Conservation (phyloP, 2,113 vertebrate species). For the Mustelus asterias region DNA sequence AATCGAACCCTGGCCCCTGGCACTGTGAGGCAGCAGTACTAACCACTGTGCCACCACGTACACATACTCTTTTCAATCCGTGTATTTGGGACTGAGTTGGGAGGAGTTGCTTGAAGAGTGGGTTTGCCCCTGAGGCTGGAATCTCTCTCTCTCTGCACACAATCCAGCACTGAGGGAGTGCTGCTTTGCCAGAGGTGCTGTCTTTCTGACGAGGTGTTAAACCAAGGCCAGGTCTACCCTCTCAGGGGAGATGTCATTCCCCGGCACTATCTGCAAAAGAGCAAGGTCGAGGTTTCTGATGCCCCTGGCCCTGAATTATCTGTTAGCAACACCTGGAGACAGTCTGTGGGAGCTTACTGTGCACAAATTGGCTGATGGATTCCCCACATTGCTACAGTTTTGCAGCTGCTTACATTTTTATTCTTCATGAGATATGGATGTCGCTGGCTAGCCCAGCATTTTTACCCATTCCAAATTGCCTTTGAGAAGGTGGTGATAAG, state of each 20-base stretch:
- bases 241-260: background rate
- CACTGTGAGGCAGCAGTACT: too few relatives aligned
- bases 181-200: background rate
- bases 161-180: background rate
- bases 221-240: background rate
- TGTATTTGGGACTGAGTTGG: background rate
- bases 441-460: background rate
- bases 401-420: background rate
- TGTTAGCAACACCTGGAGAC: background rate
- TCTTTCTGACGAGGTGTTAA: background rate
- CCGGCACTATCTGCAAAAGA: background rate
- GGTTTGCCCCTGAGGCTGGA: background rate
- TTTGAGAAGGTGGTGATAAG: background rate
- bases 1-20: too few relatives aligned
- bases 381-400: background rate
- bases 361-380: background rate
- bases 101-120: background rate
- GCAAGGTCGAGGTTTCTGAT: background rate
- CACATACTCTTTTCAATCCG: background rate
- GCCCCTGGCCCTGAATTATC: background rate
- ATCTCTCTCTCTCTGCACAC: background rate
- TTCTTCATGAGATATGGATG: background rate
- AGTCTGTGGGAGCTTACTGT: background rate
- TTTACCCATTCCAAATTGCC: background rate
- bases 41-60: too few relatives aligned